These are phyloP conservation scores for Caenorhabditis drosophilae DNA, from an alignment of 2,888 invertebrate species.

Conservation along the genomic window DNA sequence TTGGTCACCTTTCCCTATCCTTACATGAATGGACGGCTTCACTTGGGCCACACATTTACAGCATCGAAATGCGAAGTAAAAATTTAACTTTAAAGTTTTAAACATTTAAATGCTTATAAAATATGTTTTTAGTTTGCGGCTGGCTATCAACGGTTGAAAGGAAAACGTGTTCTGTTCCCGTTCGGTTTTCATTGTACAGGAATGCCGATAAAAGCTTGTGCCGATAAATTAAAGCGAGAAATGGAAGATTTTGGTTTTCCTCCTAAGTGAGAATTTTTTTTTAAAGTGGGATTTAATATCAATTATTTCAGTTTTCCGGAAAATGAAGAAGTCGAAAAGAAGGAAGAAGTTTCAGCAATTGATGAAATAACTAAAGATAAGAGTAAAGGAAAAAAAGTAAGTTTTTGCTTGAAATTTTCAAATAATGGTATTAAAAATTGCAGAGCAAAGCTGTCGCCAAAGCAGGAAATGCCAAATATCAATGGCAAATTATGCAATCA, in stretches of 20 bases:
- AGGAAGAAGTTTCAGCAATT: slow-evolving; percentile 52
- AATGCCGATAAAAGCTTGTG: slow-evolving; percentile 99
- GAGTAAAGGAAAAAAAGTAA: slow-evolving; percentile 83
- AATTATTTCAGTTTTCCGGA: slow-evolving; percentile 46
- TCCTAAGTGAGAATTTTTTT: slow-evolving; percentile 77
- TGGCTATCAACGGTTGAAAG: slow-evolving; percentile 88
- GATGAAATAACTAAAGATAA: slow-evolving; percentile 79
- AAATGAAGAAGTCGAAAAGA: slow-evolving; percentile 71
- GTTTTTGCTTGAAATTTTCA: slow-evolving; percentile 53
- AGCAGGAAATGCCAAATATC: slow-evolving; percentile 85
- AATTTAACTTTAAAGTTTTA: not conserved
- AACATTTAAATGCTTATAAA: slow-evolving; percentile 26
- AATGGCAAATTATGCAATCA: slow-evolving; percentile 98
- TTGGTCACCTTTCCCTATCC: slow-evolving; percentile 95
- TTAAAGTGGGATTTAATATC: not conserved
- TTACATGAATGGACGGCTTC: slow-evolving; percentile 97
- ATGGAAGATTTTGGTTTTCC: slow-evolving; percentile 89
- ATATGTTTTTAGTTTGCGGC: slow-evolving; percentile 85
- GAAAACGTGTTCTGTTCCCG: slow-evolving; percentile 89
- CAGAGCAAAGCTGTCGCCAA: slow-evolving; percentile 94
- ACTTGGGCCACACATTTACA: slow-evolving; percentile 95
- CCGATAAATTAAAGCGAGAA: slow-evolving; percentile 93
- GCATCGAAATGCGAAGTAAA: slow-evolving; percentile 90
- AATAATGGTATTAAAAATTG: slow-evolving; percentile 12
- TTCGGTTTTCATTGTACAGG: slow-evolving; percentile 99